Conservation (phyloP, 2,888 invertebrate genomes). For the Eulithis testata region DNA sequence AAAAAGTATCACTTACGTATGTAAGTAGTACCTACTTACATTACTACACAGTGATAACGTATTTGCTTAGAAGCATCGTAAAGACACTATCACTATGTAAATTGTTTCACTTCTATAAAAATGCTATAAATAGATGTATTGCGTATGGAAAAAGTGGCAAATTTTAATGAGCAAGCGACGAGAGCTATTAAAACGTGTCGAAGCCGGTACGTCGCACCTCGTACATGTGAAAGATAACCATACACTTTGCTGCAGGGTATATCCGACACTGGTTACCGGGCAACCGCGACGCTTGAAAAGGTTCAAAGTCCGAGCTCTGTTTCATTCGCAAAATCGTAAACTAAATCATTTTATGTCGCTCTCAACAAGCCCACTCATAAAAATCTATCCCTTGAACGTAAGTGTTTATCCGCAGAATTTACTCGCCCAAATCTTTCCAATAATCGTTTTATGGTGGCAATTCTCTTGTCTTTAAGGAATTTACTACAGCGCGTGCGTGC, state of each 20-base stretch:
- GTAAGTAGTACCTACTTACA: too few relatives aligned
- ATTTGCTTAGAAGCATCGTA: background rate
- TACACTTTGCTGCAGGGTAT: too few relatives aligned
- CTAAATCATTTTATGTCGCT: constrained; percentile 40
- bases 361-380: constrained; percentile 39
- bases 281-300: too few relatives aligned
- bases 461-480: constrained; percentile 13
- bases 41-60: background rate
- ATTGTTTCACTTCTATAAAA: background rate
- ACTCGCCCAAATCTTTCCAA: constrained; percentile 21
- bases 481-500: constrained; percentile 12
- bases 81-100: background rate
- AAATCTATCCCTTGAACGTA: constrained; percentile 37
- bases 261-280: too few relatives aligned
- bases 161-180: background rate
- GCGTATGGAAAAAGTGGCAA: constrained; percentile 4
- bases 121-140: background rate
- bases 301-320: background rate
- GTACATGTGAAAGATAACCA: too few relatives aligned
- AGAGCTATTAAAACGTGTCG: too few relatives aligned
- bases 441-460: constrained; percentile 20
- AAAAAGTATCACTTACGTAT: too few relatives aligned
- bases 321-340: constrained; percentile 34
- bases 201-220: too few relatives aligned
- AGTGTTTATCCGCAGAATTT: constrained; percentile 37